Conservation (phyloP, 1,140 invertebrate species). For the Drosophila malerkotliana region DNA sequence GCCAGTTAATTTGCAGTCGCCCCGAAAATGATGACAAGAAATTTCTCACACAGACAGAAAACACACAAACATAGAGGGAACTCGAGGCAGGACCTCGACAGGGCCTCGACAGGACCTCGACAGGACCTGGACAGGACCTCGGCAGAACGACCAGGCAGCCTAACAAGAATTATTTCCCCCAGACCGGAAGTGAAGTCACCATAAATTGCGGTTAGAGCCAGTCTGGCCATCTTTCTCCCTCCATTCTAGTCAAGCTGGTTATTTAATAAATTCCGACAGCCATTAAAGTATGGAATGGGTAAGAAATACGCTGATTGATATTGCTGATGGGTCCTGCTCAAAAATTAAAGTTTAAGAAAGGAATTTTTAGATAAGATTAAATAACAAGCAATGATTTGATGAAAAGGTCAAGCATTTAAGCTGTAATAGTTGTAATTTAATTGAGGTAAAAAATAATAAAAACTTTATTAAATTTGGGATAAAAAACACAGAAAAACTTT, state of each 20-base stretch:
- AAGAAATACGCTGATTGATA: not conserved
- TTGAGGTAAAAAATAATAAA: not conserved
- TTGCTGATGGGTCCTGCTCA: not conserved
- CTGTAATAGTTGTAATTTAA: too few relatives aligned
- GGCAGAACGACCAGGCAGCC: conserved; percentile 17
- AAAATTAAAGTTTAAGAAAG: not conserved
- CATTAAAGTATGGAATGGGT: not conserved
- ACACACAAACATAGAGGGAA: conserved; percentile 18
- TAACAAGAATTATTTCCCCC: conserved; percentile 78
- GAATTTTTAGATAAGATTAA: too few relatives aligned
- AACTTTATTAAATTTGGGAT: not conserved
- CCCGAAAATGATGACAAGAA: conserved; percentile 78
- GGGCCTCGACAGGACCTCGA: not conserved
- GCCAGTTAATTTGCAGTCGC: conserved; percentile 76
- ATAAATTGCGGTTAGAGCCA: conserved; percentile 75
- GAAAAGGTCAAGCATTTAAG: too few relatives aligned
- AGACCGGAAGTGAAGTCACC: conserved; percentile 80
- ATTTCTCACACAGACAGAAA: conserved; percentile 47
- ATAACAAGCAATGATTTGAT: too few relatives aligned
- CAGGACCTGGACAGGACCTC: not conserved
- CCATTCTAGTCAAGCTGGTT: conserved; percentile 22
- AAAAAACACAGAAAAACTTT: not conserved
- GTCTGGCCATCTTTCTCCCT: conserved; percentile 21
- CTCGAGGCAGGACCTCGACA: conserved; percentile 21
- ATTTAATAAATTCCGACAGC: conserved; percentile 45